Conservation (phyloP, 1,140 invertebrate species). For the Venturia canescens region DNA sequence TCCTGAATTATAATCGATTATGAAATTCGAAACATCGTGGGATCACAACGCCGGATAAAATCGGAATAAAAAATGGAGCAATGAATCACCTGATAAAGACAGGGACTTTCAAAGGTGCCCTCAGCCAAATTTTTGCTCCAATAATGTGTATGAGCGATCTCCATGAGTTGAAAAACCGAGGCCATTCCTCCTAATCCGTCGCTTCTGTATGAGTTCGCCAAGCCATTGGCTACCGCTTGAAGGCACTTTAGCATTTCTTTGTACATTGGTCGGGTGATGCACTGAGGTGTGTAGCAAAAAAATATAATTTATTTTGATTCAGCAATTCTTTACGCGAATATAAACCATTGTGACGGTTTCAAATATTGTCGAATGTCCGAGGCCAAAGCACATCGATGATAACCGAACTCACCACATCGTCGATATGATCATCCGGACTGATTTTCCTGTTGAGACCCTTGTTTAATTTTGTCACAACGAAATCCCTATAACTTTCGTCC, state of each 20-base stretch:
- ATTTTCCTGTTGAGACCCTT: conserved; percentile 95
- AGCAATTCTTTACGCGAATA: too few relatives aligned
- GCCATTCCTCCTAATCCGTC: conserved; percentile 98
- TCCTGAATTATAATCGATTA: conserved; percentile 73
- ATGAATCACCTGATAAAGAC: conserved; percentile 77
- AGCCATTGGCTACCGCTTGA: conserved; percentile 91
- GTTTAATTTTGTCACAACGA: conserved; percentile 97
- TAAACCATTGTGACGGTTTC: background rate
- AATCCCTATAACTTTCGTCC: conserved; percentile 98
- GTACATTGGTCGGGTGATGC: conserved; percentile 92
- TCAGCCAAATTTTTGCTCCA: conserved; percentile 93
- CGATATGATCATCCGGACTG: conserved; percentile 96
- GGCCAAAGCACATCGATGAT: background rate
- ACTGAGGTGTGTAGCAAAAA: conserved; percentile 78
- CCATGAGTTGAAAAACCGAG: conserved; percentile 96
- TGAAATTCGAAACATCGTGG: too few relatives aligned
- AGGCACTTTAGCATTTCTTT: conserved; percentile 97
- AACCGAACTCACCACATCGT: conserved; percentile 92
- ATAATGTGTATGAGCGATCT: conserved; percentile 99
- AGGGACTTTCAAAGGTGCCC: conserved; percentile 74
- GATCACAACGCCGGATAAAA: background rate
- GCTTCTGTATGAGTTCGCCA: conserved; percentile 95
- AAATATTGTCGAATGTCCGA: background rate
- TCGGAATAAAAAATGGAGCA: background rate
- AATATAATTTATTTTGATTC: background rate